Percentiles rank a stretch among this genome's conserved stretches.
Evolutionary conservation across 2,888 invertebrate genomes (phyloP).

Genomic region (Ectemnius cavifrons): DNA sequence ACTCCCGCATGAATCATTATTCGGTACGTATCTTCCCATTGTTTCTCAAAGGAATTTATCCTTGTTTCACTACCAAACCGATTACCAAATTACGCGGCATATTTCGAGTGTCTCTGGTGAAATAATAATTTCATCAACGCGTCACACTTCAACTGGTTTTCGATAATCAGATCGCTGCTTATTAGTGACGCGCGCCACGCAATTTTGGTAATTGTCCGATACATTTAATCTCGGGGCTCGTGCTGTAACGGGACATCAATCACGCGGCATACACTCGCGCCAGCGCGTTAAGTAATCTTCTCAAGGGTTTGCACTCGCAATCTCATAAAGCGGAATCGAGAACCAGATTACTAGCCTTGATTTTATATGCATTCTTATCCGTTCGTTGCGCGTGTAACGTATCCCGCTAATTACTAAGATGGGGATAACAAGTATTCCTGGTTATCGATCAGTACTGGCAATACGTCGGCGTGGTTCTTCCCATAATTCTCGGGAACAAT

Average conservation of each 20-base stretch:
- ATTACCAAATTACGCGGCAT: too few relatives aligned
- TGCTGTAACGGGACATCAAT: background rate
- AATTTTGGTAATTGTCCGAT: constrained; percentile 9
- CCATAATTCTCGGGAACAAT: background rate
- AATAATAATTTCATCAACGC: constrained; percentile 3
- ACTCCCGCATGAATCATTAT: constrained; percentile 75
- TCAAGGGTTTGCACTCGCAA: constrained; percentile 8
- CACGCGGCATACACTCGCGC: background rate
- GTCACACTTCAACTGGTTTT: background rate
- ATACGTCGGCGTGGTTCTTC: background rate
- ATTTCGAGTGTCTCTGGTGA: background rate
- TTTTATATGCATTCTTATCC: too few relatives aligned
- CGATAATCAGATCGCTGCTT: constrained; percentile 7
- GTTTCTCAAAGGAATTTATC: background rate
- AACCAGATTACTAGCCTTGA: background rate
- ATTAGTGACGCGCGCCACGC: background rate
- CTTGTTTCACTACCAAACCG: background rate
- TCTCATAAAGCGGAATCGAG: constrained; percentile 34
- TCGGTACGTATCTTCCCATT: constrained; percentile 62
- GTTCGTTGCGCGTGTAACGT: too few relatives aligned
- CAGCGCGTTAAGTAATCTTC: constrained; percentile 3
- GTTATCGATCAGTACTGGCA: background rate
- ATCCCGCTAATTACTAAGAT: background rate
- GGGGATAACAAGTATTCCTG: background rate
- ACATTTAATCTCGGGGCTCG: background rate